Conservation (phyloP, 2,888 invertebrate species). For the Kuschelorhynchus macadamiae region DNA sequence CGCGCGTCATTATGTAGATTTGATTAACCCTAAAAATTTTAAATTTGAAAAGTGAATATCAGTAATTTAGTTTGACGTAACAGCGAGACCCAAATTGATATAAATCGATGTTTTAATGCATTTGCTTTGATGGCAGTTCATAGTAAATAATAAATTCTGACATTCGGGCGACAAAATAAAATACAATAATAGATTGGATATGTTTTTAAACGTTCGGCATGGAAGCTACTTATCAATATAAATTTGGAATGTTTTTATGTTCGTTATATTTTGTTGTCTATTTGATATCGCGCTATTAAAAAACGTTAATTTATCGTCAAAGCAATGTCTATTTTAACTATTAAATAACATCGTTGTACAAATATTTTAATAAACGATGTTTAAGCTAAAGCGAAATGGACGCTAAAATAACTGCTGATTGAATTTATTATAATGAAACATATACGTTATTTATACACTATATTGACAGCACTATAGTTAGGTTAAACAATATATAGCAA, state of each 20-base stretch:
- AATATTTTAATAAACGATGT: too few species aligned
- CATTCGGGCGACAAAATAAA: conserved; percentile 12
- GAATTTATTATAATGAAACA: too few species aligned
- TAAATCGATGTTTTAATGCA: conserved; percentile 22
- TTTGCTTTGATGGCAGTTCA: conserved; percentile 3
- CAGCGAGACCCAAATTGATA: conserved; percentile 14
- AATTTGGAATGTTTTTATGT: neutral
- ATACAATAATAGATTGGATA: conserved; percentile 7
- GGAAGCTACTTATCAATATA: conserved; percentile 3
- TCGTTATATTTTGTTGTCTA: neutral
- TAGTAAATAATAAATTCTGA: conserved; percentile 23
- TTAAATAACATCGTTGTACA: too few species aligned
- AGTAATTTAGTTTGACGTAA: neutral
- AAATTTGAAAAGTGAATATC: conserved; percentile 2
- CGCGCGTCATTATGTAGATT: neutral
- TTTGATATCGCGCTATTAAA: conserved; percentile 12
- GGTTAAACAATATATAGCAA: too few species aligned
- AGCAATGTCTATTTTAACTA: too few species aligned
- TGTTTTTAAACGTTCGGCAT: neutral
- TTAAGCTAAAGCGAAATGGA: too few species aligned
- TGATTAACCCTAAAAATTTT: neutral
- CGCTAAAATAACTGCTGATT: too few species aligned
- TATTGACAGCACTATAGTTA: too few species aligned
- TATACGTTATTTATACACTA: too few species aligned
- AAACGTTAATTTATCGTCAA: too few species aligned